Evolutionary conservation across 2,888 invertebrate genomes (phyloP).

Genomic region (Amphimallon solstitiale): DNA sequence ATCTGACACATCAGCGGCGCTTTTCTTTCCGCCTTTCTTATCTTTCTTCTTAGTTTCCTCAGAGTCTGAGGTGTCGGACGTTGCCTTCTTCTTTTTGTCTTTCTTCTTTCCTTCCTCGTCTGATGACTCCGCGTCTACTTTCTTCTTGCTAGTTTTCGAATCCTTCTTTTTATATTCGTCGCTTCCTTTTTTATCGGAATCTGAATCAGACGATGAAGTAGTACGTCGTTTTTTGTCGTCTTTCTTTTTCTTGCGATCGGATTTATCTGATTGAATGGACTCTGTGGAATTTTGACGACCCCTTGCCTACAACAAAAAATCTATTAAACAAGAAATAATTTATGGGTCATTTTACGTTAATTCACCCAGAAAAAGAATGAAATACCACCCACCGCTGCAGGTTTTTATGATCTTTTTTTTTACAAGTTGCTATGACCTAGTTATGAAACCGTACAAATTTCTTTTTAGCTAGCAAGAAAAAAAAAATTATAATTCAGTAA

Average conservation of each 20-base stretch:
- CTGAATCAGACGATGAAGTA: conserved; percentile 20
- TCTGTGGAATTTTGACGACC: conserved; percentile 35
- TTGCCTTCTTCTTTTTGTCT: conserved; percentile 45
- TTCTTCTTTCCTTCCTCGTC: conserved; percentile 59
- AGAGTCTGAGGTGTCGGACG: conserved; percentile 10
- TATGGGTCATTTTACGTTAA: too few species aligned
- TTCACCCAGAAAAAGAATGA: too few species aligned
- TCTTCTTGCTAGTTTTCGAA: neutral
- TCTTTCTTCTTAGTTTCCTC: conserved; percentile 46
- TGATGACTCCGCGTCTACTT: conserved; percentile 20
- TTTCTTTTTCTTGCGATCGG: conserved; percentile 42
- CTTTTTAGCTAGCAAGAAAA: too few species aligned
- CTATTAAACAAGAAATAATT: too few species aligned
- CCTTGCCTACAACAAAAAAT: too few species aligned
- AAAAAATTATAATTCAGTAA: too few species aligned
- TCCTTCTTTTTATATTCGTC: conserved; percentile 41
- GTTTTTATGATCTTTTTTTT: too few species aligned
- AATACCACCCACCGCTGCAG: too few species aligned
- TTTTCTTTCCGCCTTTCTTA: conserved; percentile 43
- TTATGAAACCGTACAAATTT: too few species aligned
- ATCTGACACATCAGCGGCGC: conserved; percentile 55
- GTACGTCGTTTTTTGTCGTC: conserved; percentile 27
- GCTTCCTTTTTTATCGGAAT: conserved; percentile 23
- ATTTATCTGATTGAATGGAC: conserved; percentile 27
- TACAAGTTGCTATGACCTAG: too few species aligned